Conservation (phyloP, 35 echinoderm and acorn worm species). For the Eucidaris tribuloides region DNA sequence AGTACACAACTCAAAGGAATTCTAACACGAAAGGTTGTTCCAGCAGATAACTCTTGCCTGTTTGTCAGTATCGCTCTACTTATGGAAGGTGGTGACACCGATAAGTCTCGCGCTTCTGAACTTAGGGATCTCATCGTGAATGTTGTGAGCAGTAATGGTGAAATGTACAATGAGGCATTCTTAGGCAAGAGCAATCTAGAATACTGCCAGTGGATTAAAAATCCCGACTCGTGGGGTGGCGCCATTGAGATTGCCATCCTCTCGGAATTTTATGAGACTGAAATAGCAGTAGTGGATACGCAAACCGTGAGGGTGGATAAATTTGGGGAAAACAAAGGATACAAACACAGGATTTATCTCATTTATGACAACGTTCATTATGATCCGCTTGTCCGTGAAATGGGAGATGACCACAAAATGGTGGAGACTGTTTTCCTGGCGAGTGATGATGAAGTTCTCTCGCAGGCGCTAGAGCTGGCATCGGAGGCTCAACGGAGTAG, state of each 20-base stretch:
- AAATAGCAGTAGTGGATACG: conserved; percentile 73
- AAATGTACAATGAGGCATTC: conserved; percentile 50
- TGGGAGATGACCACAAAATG: neutral
- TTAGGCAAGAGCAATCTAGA: conserved; percentile 66
- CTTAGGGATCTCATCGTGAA: conserved; percentile 68
- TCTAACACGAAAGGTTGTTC: conserved; percentile 60
- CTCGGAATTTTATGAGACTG: conserved; percentile 64
- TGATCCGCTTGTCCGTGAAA: conserved; percentile 70
- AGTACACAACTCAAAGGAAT: neutral
- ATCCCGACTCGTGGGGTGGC: conserved; percentile 71
- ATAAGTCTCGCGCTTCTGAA: conserved; percentile 14
- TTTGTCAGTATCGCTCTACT: conserved; percentile 70
- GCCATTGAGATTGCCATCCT: conserved; percentile 83
- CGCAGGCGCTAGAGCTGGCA: conserved; percentile 62
- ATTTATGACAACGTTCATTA: conserved; percentile 85
- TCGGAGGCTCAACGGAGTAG: conserved; percentile 56
- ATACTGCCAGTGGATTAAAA: conserved; percentile 87
- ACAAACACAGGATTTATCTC: conserved; percentile 46
- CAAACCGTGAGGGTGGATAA: conserved; percentile 55
- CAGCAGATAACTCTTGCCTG: conserved; percentile 79
- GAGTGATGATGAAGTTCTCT: conserved; percentile 49
- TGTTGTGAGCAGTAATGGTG: conserved; percentile 53
- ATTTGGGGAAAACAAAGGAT: conserved; percentile 61
- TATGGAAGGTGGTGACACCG: conserved; percentile 73
- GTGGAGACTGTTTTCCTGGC: conserved; percentile 52